These are phyloP conservation scores for Diarsia mendica DNA, from an alignment of 2,888 invertebrate species.

Conservation along the genomic window DNA sequence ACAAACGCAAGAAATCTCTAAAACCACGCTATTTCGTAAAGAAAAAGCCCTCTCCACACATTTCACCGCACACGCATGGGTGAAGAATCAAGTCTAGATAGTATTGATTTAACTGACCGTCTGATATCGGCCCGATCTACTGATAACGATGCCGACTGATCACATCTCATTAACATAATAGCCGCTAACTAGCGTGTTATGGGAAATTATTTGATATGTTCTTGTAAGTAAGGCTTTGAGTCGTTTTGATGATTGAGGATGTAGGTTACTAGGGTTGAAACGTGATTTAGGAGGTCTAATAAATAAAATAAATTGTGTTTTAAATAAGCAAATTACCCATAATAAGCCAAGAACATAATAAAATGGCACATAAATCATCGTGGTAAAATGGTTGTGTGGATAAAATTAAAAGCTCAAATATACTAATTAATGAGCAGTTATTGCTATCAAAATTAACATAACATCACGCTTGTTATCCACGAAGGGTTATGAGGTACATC, in stretches of 20 bases:
- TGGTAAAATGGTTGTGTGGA: too few species aligned
- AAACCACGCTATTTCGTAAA: not conserved
- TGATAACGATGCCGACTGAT: constrained; percentile 66
- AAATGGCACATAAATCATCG: too few species aligned
- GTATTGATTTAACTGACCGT: constrained; percentile 73
- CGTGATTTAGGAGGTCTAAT: not conserved
- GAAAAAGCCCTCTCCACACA: constrained; percentile 41
- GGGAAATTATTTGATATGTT: constrained; percentile 46
- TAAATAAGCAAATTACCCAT: too few species aligned
- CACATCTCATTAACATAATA: constrained; percentile 76
- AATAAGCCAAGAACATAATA: too few species aligned
- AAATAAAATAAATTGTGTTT: too few species aligned
- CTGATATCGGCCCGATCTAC: constrained; percentile 65
- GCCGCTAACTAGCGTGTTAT: constrained; percentile 42
- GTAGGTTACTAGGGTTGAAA: not conserved
- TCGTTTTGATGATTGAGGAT: constrained; percentile 7
- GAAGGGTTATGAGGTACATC: too few species aligned
- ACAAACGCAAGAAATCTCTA: not conserved
- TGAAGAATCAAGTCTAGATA: constrained; percentile 65
- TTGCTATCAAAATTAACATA: too few species aligned
- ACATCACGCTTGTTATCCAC: too few species aligned
- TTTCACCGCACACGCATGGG: constrained; percentile 32
- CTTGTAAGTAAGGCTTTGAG: constrained; percentile 26
- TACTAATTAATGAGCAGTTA: too few species aligned
- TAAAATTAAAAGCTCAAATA: too few species aligned